These are phyloP conservation scores for Hylaeus volcanicus DNA, from an alignment of 1,140 invertebrate species.

Conservation along the genomic window DNA sequence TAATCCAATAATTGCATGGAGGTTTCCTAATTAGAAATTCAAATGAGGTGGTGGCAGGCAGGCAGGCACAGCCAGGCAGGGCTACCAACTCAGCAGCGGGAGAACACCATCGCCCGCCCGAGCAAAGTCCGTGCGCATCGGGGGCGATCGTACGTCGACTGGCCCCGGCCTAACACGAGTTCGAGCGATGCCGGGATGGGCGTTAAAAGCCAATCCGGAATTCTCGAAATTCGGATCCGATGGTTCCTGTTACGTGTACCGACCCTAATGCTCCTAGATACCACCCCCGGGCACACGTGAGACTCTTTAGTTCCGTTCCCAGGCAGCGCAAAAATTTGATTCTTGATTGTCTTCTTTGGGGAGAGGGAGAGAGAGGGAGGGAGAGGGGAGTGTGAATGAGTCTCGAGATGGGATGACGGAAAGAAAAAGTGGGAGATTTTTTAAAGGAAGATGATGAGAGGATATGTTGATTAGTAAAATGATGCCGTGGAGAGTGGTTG, in stretches of 20 bases:
- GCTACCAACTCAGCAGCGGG: conserved; percentile 79
- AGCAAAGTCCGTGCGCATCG: conserved; percentile 76
- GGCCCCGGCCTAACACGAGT: conserved; percentile 67
- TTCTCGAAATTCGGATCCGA: conserved; percentile 63
- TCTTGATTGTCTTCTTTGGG: not conserved
- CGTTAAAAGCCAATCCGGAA: conserved; percentile 64
- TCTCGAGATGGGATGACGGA: no score
- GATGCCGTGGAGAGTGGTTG: no score
- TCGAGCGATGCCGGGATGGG: conserved; percentile 59
- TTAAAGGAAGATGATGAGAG: no score
- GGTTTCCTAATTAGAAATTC: conserved; percentile 95
- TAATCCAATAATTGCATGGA: conserved; percentile 96
- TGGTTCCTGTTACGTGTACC: conserved; percentile 58
- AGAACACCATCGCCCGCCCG: conserved; percentile 70
- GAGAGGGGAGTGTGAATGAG: no score
- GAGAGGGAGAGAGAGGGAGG: no score
- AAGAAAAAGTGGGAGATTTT: no score
- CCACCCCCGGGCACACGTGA: no score
- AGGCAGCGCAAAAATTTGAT: conserved; percentile 17
- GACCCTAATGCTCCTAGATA: conserved; percentile 16
- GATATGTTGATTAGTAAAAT: no score
- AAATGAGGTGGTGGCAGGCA: conserved; percentile 90
- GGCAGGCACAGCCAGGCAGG: conserved; percentile 79
- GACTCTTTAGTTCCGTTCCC: not conserved
- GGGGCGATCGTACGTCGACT: conserved; percentile 67